Percentiles rank a stretch among this genome's conserved stretches.
Evolutionary conservation across 2,888 invertebrate species (phyloP).

Genomic region (Sturmia bella): DNA sequence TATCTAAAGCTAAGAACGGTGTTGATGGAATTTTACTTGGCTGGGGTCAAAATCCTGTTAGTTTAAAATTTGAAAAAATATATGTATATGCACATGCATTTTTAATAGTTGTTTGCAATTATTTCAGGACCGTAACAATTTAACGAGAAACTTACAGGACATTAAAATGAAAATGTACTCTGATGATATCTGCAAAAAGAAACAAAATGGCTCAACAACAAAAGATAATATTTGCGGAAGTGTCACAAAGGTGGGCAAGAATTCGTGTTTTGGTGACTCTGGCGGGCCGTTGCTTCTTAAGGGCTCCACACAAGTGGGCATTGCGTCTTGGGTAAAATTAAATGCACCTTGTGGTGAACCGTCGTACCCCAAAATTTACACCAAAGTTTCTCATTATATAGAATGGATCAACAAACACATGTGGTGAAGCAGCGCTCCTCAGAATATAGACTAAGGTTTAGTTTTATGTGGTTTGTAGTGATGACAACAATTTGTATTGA

Average conservation of each 20-base stretch:
- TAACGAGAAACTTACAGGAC: constrained; percentile 78
- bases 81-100: too few relatives aligned
- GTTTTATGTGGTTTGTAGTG: too few relatives aligned
- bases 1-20: constrained; percentile 73
- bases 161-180: constrained; percentile 80
- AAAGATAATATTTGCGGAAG: constrained; percentile 81
- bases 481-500: too few relatives aligned
- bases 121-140: constrained; percentile 77
- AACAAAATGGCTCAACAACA: constrained; percentile 75
- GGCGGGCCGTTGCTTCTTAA: constrained; percentile 77
- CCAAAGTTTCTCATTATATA: constrained; percentile 79
- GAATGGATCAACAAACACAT: constrained; percentile 76
- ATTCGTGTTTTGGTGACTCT: constrained; percentile 80
- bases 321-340: constrained; percentile 81
- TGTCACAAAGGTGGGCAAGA: constrained; percentile 76
- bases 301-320: constrained; percentile 77
- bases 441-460: too few relatives aligned
- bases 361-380: constrained; percentile 82
- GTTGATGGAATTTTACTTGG: constrained; percentile 75
- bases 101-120: neutral
- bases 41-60: constrained; percentile 79
- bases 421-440: too few relatives aligned
- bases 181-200: constrained; percentile 77
- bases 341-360: constrained; percentile 35
- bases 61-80: constrained; percentile 3